These are phyloP conservation scores for Ceriagrion tenellum DNA, from an alignment of 2,888 invertebrate species.

Conservation along the genomic window DNA sequence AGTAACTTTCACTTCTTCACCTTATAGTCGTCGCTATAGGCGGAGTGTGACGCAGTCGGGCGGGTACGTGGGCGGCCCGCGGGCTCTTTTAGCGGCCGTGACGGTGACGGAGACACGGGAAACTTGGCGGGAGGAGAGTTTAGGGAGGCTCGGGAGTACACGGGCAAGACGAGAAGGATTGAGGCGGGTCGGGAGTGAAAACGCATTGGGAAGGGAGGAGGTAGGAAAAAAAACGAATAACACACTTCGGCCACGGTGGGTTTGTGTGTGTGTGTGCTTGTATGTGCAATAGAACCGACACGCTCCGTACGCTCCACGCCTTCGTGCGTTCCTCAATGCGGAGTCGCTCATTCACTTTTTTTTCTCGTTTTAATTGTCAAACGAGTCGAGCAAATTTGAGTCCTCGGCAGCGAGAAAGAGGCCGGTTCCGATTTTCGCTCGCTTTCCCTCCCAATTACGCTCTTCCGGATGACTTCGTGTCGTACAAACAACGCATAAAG, in stretches of 20 bases:
- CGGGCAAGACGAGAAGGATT: not conserved
- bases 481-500: too few species aligned
- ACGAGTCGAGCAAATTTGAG: not conserved
- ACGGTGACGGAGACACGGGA: not conserved
- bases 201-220: not conserved
- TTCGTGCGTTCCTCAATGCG: not conserved
- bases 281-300: not conserved
- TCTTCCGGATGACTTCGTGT: not conserved
- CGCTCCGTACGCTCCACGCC: not conserved
- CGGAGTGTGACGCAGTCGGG: conserved; percentile 49
- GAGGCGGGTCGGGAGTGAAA: conserved; percentile 2
- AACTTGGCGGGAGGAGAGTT: not conserved
- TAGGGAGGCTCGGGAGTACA: not conserved
- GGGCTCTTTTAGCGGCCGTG: not conserved
- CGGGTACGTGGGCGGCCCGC: conserved; percentile 51
- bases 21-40: conserved; percentile 52
- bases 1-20: conserved; percentile 60
- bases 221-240: conserved; percentile 19
- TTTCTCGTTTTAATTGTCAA: not conserved
- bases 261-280: not conserved
- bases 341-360: not conserved
- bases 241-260: not conserved
- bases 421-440: not conserved
- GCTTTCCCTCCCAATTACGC: not conserved
- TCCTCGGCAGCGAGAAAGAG: not conserved